Evolutionary conservation across 1,140 invertebrate genomes (phyloP).

Genomic region (Mesaphorura yosii): DNA sequence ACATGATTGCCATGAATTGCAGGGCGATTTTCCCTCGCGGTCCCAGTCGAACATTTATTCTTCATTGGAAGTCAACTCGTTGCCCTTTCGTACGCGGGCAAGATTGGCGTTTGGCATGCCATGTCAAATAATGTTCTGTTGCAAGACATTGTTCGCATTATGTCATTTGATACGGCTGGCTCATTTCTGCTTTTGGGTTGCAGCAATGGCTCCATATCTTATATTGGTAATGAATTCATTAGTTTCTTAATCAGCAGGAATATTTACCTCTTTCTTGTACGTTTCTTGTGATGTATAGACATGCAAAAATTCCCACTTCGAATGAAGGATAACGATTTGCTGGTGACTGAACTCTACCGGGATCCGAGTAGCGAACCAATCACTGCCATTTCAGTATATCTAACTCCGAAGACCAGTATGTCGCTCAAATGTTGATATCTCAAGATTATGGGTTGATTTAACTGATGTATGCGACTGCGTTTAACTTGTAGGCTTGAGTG

Average conservation of each 20-base stretch:
- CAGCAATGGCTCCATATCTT: constrained; percentile 92
- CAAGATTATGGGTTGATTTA: background rate
- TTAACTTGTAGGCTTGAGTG: constrained; percentile 64
- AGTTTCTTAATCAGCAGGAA: no score
- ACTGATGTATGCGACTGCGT: background rate
- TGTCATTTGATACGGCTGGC: constrained; percentile 90
- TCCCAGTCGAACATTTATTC: constrained; percentile 86
- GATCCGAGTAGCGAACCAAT: constrained; percentile 91
- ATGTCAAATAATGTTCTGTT: constrained; percentile 98
- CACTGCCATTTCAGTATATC: constrained; percentile 95
- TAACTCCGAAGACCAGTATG: constrained; percentile 94
- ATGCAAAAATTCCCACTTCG: constrained; percentile 98
- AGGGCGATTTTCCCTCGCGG: constrained; percentile 80
- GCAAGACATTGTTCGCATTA: constrained; percentile 85
- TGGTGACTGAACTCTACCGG: constrained; percentile 91
- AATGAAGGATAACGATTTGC: constrained; percentile 97
- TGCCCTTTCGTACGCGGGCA: constrained; percentile 82
- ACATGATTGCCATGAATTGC: no score
- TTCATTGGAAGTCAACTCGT: constrained; percentile 96
- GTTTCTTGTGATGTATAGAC: constrained; percentile 48
- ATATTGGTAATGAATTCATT: constrained; percentile 60
- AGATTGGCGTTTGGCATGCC: constrained; percentile 96
- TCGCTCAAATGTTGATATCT: background rate
- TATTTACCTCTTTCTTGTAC: constrained; percentile 12
- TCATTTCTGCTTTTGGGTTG: constrained; percentile 89